Evolutionary conservation across 92 coral and sea anemone genomes (phyloP), one percentile per base, ranked within the genome.

Genomic region (Epizoanthus ramosus): DNA sequence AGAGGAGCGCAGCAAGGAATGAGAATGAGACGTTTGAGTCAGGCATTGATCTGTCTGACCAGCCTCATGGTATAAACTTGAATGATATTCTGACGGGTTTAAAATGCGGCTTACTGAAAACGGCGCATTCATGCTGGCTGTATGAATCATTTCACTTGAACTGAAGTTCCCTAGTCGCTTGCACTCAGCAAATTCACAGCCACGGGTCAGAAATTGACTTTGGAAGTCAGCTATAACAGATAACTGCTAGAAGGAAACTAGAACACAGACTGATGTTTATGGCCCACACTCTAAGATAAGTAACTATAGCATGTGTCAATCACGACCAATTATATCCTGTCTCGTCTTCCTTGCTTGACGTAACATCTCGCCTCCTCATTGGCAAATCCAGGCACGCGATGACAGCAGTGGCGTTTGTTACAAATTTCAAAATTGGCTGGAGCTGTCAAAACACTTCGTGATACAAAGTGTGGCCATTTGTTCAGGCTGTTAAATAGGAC

Each of bases 301-400:
- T 93, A 93, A 93, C 98, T 93, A 89, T 91, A 93, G 97, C 96
- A 94, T 90, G 88, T 93, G 99, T 94, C 98, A 95, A 95, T 95
- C 99, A 94, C 87, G 91, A 95, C 95, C 99, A 97, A 97, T 97
- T 97, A 97, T 93, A 93, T 91, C 89, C 97, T 90, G 99, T 94
- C 95, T 94, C 93, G 87, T 94, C 88, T 95, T 97, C 95, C 90
- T 80, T 87, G 87, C 82, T 88, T 97, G 99, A 97, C 99, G 98
- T 94, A 91, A 90, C 97, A 90, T 81, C 90, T 88, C 90, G 97
- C 91, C 92, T 88, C 88, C 95, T 97, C 93, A 97, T 97, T 97
- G 99, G 99, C 89, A 88, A 87, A 93, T 85, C 92, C 60, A 85
- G 91, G 89, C 98, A 97, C 98, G 99, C 98, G 99, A 92, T 97